A percentile compares a stretch with the other conserved stretches of the same genome.
phyloP scores from a whole-genome alignment of 2,113 vertebrate genomes.

The Holacanthus passer region DNA sequence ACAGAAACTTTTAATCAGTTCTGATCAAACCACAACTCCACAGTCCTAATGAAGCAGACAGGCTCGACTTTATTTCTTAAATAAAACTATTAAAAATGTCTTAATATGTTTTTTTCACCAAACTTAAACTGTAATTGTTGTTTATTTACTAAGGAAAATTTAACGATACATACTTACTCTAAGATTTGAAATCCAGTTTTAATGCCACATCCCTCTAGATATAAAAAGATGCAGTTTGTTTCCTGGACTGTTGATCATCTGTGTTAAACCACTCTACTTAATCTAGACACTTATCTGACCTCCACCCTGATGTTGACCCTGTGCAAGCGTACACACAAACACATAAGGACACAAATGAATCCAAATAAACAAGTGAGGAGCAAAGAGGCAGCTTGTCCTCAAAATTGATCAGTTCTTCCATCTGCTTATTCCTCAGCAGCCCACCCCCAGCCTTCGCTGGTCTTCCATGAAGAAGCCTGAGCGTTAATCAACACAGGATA shows the following conservation, averaged over 20 bases:
- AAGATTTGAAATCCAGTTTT: neutral
- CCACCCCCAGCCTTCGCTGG: constrained; percentile 20
- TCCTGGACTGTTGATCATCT: constrained; percentile 8
- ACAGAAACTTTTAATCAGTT: neutral
- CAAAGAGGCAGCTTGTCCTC: constrained; percentile 27
- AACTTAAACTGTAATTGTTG: too few relatives aligned
- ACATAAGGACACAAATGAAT: constrained; percentile 11
- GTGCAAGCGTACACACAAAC: neutral
- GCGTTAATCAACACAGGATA: constrained; percentile 52
- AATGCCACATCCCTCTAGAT: neutral
- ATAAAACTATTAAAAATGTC: neutral
- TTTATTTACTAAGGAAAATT: too few relatives aligned
- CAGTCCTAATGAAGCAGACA: neutral
- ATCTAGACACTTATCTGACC: constrained; percentile 23
- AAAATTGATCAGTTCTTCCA: constrained; percentile 55
- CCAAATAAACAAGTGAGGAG: constrained; percentile 28
- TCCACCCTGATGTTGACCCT: neutral
- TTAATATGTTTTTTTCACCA: too few relatives aligned
- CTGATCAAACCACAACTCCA: neutral
- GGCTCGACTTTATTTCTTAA: neutral
- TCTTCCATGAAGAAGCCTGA: neutral
- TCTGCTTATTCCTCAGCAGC: constrained; percentile 43
- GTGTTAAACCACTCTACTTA: constrained; percentile 34
- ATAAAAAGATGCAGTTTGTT: constrained; percentile 7
- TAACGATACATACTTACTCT: too few relatives aligned